Base-by-base conservation (phyloP, 2,113 vertebrate species). In the Phalacrocorax brasilianus region DNA sequence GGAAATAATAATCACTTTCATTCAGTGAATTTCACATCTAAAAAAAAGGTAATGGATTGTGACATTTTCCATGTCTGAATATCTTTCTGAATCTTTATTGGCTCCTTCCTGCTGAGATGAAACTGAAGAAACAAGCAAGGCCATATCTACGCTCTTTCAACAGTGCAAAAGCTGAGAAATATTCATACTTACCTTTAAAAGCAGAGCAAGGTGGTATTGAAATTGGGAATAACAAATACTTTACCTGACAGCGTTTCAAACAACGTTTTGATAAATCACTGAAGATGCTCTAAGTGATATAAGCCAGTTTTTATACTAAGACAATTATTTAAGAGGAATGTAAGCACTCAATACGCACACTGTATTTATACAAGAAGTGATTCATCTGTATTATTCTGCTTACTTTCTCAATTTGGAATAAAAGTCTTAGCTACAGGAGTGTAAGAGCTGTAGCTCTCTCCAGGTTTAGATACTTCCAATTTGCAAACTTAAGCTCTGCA, bases 41-140 rank as follows among this genome's bases (percentile, higher is more conserved):
- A 17, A 44, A 47, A 38, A 30, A 52, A 40, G n/a, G 35, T 2
- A 38, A 65, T 1, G 10, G 40, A 16, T 5, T 26, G n/a, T 47
- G 47, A 24, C 0, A 2, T 23, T 19, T 52, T 22, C 0, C 0
- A 33, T 11, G 20, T 32, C 3, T 5, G 44, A 58, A 9, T 7
- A n/a, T 13, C 26, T 33, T 21, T 16, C 40, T 33, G 63, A 32
- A 62, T 22, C 72, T 35, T 59, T 7, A 9, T 5, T 32, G 28
- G 32, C 67, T 85, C 42, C 4, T 22, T 35, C 40, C 50, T 59
- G 35, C 45, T 33, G 32, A 71, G 56, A 40, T 6, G 38, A 32
- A 70, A 18, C 44, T 44, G 9, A 22, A 52, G 61, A 45, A 21
- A 33, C 33, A 53, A 45, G 26, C 11, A 19, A 27, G 66, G 70